phyloP scores from a whole-genome alignment of 2,797 vertebrate species.

The Adrianichthys oophorus region DNA sequence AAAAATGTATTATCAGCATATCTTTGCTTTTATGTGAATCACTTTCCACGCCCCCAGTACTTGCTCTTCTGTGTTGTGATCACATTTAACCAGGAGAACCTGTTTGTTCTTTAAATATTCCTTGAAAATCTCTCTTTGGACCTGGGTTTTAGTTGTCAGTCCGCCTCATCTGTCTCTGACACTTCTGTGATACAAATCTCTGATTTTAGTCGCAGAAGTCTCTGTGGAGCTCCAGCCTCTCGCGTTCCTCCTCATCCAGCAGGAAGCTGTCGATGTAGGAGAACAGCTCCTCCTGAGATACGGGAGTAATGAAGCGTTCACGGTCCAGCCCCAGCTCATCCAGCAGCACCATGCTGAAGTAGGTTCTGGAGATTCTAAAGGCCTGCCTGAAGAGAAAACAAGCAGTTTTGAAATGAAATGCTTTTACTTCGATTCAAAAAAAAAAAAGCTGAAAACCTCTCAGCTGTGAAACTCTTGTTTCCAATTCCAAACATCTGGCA shows the following conservation, averaged over 20 bases:
- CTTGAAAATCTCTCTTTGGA: conserved; percentile 16
- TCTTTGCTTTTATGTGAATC: no score
- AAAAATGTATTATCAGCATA: no score
- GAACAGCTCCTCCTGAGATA: conserved; percentile 89
- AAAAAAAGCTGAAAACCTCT: background rate
- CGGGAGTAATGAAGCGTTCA: conserved; percentile 86
- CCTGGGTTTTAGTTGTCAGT: conserved; percentile 19
- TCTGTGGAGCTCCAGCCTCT: conserved; percentile 70
- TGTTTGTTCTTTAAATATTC: conserved; percentile 1
- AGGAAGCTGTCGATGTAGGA: conserved; percentile 88
- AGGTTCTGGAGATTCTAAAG: conserved; percentile 84
- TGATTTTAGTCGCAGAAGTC: conserved; percentile 83
- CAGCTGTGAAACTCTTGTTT: no score
- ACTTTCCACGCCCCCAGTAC: background rate
- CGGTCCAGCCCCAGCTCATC: conserved; percentile 87
- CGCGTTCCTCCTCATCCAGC: conserved; percentile 82
- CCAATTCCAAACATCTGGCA: background rate
- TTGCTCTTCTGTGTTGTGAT: conserved; percentile 41
- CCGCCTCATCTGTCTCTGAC: conserved; percentile 3
- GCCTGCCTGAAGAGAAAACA: conserved; percentile 74
- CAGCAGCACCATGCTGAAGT: conserved; percentile 91
- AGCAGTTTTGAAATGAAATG: background rate
- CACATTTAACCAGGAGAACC: conserved; percentile 38
- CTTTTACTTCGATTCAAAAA: background rate
- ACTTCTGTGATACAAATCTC: conserved; percentile 4